Base-by-base conservation (phyloP, 2,888 invertebrate species). In the Ichneumoninae sp. region DNA sequence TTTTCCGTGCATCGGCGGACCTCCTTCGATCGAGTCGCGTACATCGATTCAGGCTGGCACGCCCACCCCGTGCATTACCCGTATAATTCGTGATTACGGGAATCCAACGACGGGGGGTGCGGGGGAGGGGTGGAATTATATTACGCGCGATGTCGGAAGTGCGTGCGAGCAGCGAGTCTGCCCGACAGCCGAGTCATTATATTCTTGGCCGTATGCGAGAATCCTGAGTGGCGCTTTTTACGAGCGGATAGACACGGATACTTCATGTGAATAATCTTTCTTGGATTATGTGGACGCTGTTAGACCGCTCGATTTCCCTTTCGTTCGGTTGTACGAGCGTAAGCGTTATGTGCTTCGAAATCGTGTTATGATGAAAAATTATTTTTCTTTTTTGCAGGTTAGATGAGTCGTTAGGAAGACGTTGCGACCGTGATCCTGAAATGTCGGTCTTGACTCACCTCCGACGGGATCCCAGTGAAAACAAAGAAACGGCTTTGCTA, bases 351-450 rank as follows among this genome's bases (percentile, higher is more conserved):
- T 1, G 16, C 30, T 63, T 30, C 33, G 30, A 16, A 63, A 63
- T 16, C 3, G 16, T 16, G 44, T n/a, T 57, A 33, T 63, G 63
- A 63, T 13, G 26, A 57, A 57, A 22, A 22, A 26, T 4, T 0
- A 26, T 57, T 13, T 1, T 57, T 22, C 26, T 22, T 13, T 40
- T n/a, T 5, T 50, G 36, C 54, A 26, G 52, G 16, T 19, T 36
- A 30, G 16, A 69, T 36, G 50, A 2, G 44, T 65, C 33, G 26
- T 2, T 40, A 33, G 26, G 44, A 65, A 60, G 83, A 66, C 30
- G 50, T n/a, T 47, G 36, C 88, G 90, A 86, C 87, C 88, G 57
- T 88, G 90, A 89, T 88, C 88, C 82, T 88, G 87, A 87, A 75
- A 85, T 85, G 71, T 73, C 70, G 81, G 47, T 80, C 80, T 83